Base-by-base conservation (phyloP, 2,888 invertebrate species). In the Norana najaformis region DNA sequence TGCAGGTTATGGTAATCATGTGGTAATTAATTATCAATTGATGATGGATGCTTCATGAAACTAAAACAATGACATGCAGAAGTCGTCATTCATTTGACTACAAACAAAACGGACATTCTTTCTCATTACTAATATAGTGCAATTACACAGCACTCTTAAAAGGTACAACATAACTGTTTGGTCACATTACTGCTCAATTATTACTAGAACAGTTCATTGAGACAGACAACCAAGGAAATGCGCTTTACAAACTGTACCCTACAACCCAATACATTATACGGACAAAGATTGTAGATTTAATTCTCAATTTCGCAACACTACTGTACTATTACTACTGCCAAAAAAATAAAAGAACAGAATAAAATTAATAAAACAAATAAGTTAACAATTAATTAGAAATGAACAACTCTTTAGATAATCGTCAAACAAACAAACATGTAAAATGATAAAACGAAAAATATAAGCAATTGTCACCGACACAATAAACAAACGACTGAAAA, bases 361-460 rank as follows among this genome's bases (percentile, higher is more conserved):
- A 69, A 69, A 69, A 69, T 30, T n/a, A 69, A 69, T n/a, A 8
- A 69, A 69, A 47, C 47, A 69, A 69, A 69, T 69, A 69, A 69
- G 69, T 69, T 69, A 69, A 69, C 69, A 69, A 47, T 20, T 47
- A 47, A 69, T 69, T 69, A 69, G 6, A 69, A 69, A 69, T 69
- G 30, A 69, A 69, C 69, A 69, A 69, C 69, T n/a, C 30, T 69
- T 69, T 69, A n/a, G 30, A 69, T 69, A 69, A 69, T 69, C 69
- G 16, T 69, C 69, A 69, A 69, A 69, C 11, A n/a, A 69, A 30
- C 53, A 53, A 23, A 23, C n/a, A n/a, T 69, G n/a, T n/a, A 69
- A 30, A 69, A 69, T 69, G 69, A 69, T n/a, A 69, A 53, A 69
- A 69, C n/a, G 69, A 69, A 69, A n/a, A n/a, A 69, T 69, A 69